Conservation (phyloP, 2,888 invertebrate species). For the Anthrax anthrax region DNA sequence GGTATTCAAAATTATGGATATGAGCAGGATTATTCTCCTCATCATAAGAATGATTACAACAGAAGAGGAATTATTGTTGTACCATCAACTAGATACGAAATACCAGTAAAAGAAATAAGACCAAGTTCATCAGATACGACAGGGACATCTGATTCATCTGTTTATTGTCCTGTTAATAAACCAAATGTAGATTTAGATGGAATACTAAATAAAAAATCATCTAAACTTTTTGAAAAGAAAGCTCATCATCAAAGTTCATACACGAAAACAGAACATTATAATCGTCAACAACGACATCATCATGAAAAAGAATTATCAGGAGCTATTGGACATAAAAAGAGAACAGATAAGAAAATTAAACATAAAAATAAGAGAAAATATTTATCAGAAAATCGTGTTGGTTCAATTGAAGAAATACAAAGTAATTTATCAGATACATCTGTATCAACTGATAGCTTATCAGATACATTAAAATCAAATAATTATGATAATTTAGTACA, state of each 20-base stretch:
- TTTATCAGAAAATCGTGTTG: conserved; percentile 31
- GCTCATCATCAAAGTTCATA: background rate
- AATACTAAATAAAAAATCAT: conserved; percentile 27
- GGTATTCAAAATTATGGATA: conserved; percentile 30
- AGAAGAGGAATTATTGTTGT: background rate
- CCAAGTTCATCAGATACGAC: conserved; percentile 27
- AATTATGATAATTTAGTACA: conserved; percentile 25
- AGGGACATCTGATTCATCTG: conserved; percentile 34
- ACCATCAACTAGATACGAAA: no score
- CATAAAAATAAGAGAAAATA: conserved; percentile 28
- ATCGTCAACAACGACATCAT: no score
- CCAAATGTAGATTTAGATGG: conserved; percentile 29
- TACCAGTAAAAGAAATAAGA: conserved; percentile 11
- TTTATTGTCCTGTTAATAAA: conserved; percentile 32
- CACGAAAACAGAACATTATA: background rate
- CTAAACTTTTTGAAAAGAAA: conserved; percentile 26
- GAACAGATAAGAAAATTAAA: conserved; percentile 16
- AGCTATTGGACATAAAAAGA: conserved; percentile 14
- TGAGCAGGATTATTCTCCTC: conserved; percentile 19
- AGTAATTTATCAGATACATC: conserved; percentile 24
- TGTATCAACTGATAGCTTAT: conserved; percentile 18
- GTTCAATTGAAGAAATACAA: conserved; percentile 27
- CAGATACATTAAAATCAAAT: conserved; percentile 17
- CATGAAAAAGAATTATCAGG: no score
- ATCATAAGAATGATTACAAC: conserved; percentile 11